Evolutionary conservation across 2,888 invertebrate species (phyloP), one percentile per base, ranked within the genome.

Genomic region (Formica aserva): DNA sequence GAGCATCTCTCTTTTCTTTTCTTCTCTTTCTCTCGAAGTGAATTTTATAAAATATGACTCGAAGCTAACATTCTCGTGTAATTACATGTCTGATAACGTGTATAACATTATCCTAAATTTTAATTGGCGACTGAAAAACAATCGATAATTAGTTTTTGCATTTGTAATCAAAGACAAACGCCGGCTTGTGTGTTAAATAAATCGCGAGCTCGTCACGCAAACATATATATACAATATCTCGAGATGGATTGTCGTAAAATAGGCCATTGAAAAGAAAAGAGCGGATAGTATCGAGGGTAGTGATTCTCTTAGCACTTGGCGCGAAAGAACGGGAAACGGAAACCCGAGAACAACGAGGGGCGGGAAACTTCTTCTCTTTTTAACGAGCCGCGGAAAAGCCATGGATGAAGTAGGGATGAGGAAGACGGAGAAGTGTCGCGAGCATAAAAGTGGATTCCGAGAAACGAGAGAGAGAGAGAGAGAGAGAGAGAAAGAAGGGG

Each of bases 181-280:
- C 29, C 1, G 41, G 22, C 29, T 29, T 96, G 91, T 88, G 88
- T 52, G 6, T 74, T 63, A 26, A 48, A n/a, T 32, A 26, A 67
- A 29, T 38, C 15, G 55, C 22, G 15, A 18, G 22, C 6, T 35
- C 22, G 26, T 55, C 22, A 22, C 29, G 45, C 32, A 13, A 75
- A 52, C 52, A 26, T 41, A 11, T 41, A 41, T 41, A 38, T 38
- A 6, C 35, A 35, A 38, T 38, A 8, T 41, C 69, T 67, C 22
- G 80, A 83, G 87, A 85, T 87, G 86, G 90, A 89, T 87, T 69
- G 82, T 91, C 90, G 88, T 91, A 90, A 92, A 92, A 88, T 85
- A 86, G 78, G 72, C 88, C 86, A 91, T 91, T 91, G 88, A 82
- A 82, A 5, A 26, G 82, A 55, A 66, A 60, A 15, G 65, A 9